Percentiles rank a stretch among this genome's conserved stretches.
Conservation (phyloP, 2,888 invertebrate genomes). For the Archips crataeganus region DNA sequence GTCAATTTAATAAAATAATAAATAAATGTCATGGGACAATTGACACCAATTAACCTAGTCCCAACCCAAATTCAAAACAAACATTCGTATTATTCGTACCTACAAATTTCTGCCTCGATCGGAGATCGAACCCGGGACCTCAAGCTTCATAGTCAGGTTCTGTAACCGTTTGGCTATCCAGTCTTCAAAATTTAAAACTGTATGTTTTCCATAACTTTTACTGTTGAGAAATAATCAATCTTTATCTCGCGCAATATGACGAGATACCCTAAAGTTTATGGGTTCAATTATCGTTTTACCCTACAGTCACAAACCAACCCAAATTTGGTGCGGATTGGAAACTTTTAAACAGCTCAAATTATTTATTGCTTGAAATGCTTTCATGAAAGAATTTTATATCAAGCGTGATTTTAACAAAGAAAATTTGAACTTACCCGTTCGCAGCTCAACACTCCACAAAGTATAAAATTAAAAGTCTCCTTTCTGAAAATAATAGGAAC, state of each 20-base stretch:
- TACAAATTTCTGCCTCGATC: no score
- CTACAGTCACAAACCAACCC: not conserved
- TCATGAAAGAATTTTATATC: constrained; percentile 16
- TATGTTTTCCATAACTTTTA: not conserved
- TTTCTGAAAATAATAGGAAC: constrained; percentile 36
- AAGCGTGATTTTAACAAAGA: constrained; percentile 33
- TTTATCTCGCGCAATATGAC: not conserved
- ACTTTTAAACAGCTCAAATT: constrained; percentile 1
- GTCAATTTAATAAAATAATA: not conserved
- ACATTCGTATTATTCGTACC: no score
- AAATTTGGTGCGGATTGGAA: not conserved
- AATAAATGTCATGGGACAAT: no score
- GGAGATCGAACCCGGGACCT: no score
- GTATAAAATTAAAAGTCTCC: constrained; percentile 38
- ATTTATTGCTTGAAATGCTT: constrained; percentile 6
- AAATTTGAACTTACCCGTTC: constrained; percentile 21
- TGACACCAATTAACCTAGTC: no score
- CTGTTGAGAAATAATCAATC: not conserved
- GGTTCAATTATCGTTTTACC: not conserved
- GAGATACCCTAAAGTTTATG: not conserved
- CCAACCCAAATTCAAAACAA: no score
- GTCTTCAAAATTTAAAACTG: no score
- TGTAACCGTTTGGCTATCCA: no score
- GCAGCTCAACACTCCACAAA: constrained; percentile 11
- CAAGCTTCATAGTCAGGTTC: no score